These are phyloP conservation scores for Yoshiicerus persimilis DNA, from an alignment of 1,140 invertebrate species.

Conservation along the genomic window DNA sequence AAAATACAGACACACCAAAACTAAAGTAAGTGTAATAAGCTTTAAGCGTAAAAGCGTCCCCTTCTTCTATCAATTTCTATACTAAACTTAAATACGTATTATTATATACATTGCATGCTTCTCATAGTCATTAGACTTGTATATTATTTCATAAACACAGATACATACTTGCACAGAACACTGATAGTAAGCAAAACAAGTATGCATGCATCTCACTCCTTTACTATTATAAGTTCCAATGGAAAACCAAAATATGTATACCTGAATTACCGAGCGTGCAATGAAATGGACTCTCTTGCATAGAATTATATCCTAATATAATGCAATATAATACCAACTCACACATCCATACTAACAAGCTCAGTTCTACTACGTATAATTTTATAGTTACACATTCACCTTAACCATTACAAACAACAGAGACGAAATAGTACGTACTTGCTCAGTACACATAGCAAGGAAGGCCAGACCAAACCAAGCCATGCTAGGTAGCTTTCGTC, in stretches of 20 bases:
- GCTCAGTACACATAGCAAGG: not conserved
- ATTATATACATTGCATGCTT: not conserved
- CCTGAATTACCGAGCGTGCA: not conserved
- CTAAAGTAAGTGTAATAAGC: conserved; percentile 4
- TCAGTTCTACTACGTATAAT: not conserved
- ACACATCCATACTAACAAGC: not conserved
- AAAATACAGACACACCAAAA: not conserved
- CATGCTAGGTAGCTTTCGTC: not conserved
- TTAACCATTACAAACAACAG: not conserved
- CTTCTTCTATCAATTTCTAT: not conserved
- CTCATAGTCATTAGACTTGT: not conserved
- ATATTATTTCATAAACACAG: not conserved
- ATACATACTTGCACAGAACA: not conserved
- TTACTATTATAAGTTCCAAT: not conserved
- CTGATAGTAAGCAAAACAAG: not conserved
- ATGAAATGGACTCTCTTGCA: not conserved
- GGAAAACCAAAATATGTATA: not conserved
- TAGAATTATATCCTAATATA: not conserved
- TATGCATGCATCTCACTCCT: not conserved
- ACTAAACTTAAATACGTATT: not conserved
- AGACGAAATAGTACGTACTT: not conserved
- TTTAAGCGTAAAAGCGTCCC: not conserved
- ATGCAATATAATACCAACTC: not conserved
- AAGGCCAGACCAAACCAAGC: not conserved
- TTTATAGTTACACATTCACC: not conserved